phyloP scores from a whole-genome alignment of 2,797 vertebrate species.

The Nannoperca obscura region DNA sequence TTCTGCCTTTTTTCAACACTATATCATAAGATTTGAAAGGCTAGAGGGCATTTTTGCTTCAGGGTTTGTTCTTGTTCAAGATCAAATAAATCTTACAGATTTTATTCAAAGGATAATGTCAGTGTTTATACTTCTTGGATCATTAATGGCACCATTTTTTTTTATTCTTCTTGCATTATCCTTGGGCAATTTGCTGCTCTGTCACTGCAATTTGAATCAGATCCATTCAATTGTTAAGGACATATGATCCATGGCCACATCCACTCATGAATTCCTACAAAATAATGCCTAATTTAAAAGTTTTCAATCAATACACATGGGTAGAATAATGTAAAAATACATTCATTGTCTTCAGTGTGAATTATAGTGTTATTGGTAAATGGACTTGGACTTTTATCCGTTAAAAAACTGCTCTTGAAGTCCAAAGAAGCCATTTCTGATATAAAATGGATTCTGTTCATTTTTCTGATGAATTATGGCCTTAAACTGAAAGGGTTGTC shows the following conservation, averaged over 20 bases:
- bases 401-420: slow-evolving; percentile 16
- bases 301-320: slow-evolving; percentile 44
- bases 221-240: slow-evolving; percentile 64
- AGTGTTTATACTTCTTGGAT: slow-evolving; percentile 57
- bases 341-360: slow-evolving; percentile 10
- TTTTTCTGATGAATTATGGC: slow-evolving; percentile 30
- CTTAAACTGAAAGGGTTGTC: slow-evolving; percentile 20
- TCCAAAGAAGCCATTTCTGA: slow-evolving; percentile 27
- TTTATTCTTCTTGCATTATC: slow-evolving; percentile 49
- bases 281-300: slow-evolving; percentile 53
- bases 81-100: slow-evolving; percentile 54
- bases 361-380: slow-evolving; percentile 30
- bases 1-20: slow-evolving; percentile 6
- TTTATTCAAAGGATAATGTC: slow-evolving; percentile 51
- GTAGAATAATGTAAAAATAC: slow-evolving; percentile 16
- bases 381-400: slow-evolving; percentile 13
- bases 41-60: slow-evolving; percentile 34
- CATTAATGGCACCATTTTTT: slow-evolving; percentile 55
- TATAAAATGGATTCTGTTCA: slow-evolving; percentile 29
- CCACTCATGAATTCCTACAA: slow-evolving; percentile 39
- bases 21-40: slow-evolving; percentile 28
- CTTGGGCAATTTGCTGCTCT: slow-evolving; percentile 55
- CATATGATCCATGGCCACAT: slow-evolving; percentile 50
- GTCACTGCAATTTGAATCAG: slow-evolving; percentile 52
- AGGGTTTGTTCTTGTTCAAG: slow-evolving; percentile 32